A percentile compares a stretch with the other conserved stretches of the same genome.
Conservation (phyloP, 2,888 invertebrate genomes). For the Clivina fossor region DNA sequence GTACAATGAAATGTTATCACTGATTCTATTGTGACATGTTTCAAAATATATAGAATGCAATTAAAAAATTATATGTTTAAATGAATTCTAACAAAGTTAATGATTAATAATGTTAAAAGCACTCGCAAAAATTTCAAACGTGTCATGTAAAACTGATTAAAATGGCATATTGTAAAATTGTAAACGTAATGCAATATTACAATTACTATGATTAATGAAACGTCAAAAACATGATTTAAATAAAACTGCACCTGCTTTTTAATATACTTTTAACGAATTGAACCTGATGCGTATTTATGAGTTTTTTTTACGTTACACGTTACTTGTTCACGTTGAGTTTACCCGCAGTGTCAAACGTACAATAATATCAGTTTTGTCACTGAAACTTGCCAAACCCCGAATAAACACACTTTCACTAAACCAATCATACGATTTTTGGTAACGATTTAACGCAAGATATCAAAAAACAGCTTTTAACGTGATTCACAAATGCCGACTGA, state of each 20-base stretch:
- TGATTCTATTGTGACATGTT: too few relatives aligned
- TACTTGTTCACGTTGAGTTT: slow-evolving; percentile 12
- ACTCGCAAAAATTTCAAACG: slow-evolving; percentile 18
- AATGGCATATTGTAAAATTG: slow-evolving; percentile 17
- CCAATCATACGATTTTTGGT: background rate
- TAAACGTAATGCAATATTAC: too few relatives aligned
- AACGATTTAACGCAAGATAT: slow-evolving; percentile 1
- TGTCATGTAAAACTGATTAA: slow-evolving; percentile 23
- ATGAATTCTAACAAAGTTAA: too few relatives aligned
- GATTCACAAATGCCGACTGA: slow-evolving; percentile 31
- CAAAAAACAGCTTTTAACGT: slow-evolving; percentile 15
- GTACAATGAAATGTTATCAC: too few relatives aligned
- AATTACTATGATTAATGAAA: slow-evolving; percentile 1
- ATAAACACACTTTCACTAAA: slow-evolving; percentile 13
- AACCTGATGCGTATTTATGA: background rate
- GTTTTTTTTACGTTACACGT: slow-evolving; percentile 16
- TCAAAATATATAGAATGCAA: too few relatives aligned
- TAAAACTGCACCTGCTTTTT: slow-evolving; percentile 17
- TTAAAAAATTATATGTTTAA: too few relatives aligned
- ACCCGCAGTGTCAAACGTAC: slow-evolving; percentile 14
- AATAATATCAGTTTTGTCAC: too few relatives aligned
- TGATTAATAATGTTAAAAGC: too few relatives aligned
- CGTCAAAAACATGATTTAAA: background rate
- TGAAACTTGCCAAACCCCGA: slow-evolving; percentile 8
- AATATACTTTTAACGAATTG: slow-evolving; percentile 8